Conservation (phyloP, 2,888 invertebrate species). For the Sepioteuthis lessoniana region DNA sequence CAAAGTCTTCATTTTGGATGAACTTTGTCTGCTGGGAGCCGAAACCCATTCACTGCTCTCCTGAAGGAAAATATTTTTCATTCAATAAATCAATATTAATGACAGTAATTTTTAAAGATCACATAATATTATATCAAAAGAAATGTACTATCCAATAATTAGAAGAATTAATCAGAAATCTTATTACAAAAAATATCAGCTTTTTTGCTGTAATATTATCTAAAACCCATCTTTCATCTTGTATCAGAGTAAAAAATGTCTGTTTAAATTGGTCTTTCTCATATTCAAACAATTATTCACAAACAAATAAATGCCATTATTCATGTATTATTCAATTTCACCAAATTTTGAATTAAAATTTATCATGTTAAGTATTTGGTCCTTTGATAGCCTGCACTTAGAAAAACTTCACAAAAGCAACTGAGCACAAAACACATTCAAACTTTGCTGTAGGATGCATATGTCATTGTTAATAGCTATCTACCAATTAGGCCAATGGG, state of each 20-base stretch:
- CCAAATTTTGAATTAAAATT: too few species aligned
- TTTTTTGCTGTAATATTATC: background rate
- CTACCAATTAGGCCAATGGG: too few species aligned
- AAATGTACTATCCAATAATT: too few species aligned
- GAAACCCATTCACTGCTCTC: constrained; percentile 18
- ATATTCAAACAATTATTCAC: too few species aligned
- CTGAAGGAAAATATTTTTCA: background rate
- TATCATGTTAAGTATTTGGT: too few species aligned
- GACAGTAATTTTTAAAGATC: background rate
- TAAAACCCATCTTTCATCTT: background rate
- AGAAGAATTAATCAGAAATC: background rate
- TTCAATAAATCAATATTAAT: background rate
- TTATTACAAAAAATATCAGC: background rate
- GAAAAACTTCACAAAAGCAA: too few species aligned
- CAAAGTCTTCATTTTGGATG: background rate
- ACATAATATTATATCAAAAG: background rate
- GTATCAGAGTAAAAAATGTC: background rate
- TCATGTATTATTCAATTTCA: too few species aligned
- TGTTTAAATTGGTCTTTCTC: background rate
- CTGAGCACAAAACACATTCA: too few species aligned
- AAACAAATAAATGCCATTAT: too few species aligned
- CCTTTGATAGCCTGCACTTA: too few species aligned
- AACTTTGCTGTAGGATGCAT: too few species aligned
- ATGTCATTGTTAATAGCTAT: too few species aligned
- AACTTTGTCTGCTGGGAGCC: background rate